These are phyloP conservation scores for Candoia aspera DNA, from an alignment of 2,113 vertebrate genomes.

Conservation along the genomic window DNA sequence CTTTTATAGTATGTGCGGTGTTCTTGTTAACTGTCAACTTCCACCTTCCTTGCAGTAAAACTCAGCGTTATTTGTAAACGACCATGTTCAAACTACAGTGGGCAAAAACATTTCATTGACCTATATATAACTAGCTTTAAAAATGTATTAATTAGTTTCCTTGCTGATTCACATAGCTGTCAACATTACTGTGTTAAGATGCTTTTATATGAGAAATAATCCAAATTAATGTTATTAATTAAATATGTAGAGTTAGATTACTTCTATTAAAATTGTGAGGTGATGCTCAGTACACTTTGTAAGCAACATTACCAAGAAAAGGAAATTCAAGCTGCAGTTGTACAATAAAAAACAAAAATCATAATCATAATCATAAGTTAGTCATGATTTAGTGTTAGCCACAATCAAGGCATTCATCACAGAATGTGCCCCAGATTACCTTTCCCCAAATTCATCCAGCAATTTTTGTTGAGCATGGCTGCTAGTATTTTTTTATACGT, in stretches of 20 bases:
- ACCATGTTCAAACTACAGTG: neutral
- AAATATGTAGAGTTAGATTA: neutral
- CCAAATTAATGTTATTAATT: neutral
- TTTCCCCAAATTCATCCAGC: no score
- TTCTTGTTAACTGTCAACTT: conserved; percentile 8
- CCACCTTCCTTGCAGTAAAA: neutral
- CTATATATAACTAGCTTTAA: neutral
- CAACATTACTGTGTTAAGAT: neutral
- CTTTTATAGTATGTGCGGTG: neutral
- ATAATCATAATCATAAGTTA: no score
- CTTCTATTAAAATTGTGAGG: neutral
- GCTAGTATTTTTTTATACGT: no score
- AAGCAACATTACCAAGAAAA: no score
- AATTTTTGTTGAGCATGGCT: no score
- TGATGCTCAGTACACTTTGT: no score
- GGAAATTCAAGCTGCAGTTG: no score
- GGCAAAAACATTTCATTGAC: conserved; percentile 2
- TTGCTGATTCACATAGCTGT: neutral
- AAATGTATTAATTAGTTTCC: neutral
- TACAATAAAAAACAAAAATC: no score
- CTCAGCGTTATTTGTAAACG: conserved; percentile 1
- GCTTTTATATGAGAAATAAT: neutral
- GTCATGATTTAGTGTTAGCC: no score
- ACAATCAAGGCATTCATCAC: no score
- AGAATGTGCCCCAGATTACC: no score